Percentiles rank a stretch among this genome's conserved stretches.
Evolutionary conservation across 2,113 vertebrate genomes (phyloP).

Genomic region (Melanotaenia duboulayi): DNA sequence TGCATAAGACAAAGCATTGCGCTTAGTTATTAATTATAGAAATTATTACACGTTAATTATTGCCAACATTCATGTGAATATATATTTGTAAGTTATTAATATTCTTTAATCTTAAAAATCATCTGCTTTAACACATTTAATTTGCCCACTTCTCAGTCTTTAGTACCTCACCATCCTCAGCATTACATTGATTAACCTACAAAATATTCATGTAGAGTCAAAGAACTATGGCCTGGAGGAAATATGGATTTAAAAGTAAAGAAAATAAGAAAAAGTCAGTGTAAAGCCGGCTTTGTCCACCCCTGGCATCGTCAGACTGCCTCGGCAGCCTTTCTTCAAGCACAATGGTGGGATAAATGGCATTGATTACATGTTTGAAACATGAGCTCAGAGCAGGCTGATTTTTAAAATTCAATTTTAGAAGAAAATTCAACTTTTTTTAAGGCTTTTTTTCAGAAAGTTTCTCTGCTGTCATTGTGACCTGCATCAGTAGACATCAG

Average conservation of each 20-base stretch:
- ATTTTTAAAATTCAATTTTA: conserved; percentile 22
- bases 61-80: not conserved
- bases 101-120: not conserved
- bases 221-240: not conserved
- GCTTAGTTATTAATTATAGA: not conserved
- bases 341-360: conserved; percentile 49
- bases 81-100: not conserved
- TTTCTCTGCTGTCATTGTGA: conserved; percentile 10
- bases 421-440: not conserved
- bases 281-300: conserved; percentile 13
- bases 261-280: conserved; percentile 20
- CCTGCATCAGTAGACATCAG: not conserved
- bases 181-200: conserved; percentile 10
- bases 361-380: conserved; percentile 70
- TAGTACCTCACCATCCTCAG: not conserved
- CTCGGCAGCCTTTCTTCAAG: not conserved
- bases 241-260: conserved; percentile 38
- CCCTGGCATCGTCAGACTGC: not conserved
- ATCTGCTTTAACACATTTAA: not conserved
- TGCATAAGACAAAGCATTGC: not conserved
- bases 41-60: not conserved
- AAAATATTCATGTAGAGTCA: conserved; percentile 13
- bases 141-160: not conserved
- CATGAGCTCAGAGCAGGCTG: conserved; percentile 46
- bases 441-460: not conserved